These are phyloP conservation scores for Tenthredo amoena DNA, from an alignment of 2,888 invertebrate species.

Conservation along the genomic window DNA sequence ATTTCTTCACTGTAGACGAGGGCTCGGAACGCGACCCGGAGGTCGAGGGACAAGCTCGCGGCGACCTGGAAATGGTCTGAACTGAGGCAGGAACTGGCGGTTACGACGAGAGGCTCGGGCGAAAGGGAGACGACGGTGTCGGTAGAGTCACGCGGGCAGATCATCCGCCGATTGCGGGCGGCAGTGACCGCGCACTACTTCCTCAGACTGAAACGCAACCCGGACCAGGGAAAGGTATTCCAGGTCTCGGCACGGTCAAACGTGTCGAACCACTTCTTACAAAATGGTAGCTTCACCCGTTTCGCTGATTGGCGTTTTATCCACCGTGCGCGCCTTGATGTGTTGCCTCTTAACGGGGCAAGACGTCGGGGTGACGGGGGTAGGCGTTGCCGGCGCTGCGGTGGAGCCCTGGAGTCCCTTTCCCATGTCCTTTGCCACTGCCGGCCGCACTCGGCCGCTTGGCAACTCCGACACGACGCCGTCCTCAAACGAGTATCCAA, in stretches of 20 bases:
- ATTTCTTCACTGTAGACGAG: slow-evolving; percentile 60
- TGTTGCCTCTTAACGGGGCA: slow-evolving; percentile 67
- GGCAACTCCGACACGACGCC: slow-evolving; percentile 64
- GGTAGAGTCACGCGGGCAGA: slow-evolving; percentile 49
- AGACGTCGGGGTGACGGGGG: slow-evolving; percentile 59
- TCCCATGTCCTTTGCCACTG: slow-evolving; percentile 74
- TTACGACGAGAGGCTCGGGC: slow-evolving; percentile 23
- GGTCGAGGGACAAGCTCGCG: slow-evolving; percentile 50
- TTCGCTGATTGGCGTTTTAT: slow-evolving; percentile 76
- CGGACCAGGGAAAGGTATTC: slow-evolving; percentile 67
- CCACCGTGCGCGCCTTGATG: slow-evolving; percentile 69
- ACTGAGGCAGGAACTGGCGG: slow-evolving; percentile 47
- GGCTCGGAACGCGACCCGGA: slow-evolving; percentile 60
- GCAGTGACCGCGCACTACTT: slow-evolving; percentile 46
- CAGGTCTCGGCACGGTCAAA: slow-evolving; percentile 54
- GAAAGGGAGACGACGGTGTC: slow-evolving; percentile 58
- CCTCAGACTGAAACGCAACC: slow-evolving; percentile 52
- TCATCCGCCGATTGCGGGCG: slow-evolving; percentile 32
- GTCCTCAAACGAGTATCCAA: slow-evolving; percentile 60
- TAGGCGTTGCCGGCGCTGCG: slow-evolving; percentile 66
- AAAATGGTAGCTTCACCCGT: slow-evolving; percentile 62
- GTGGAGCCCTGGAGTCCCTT: slow-evolving; percentile 65
- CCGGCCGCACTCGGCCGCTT: slow-evolving; percentile 64
- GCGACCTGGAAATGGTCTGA: slow-evolving; percentile 61
- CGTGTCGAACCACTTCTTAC: slow-evolving; percentile 68